Conservation (phyloP, 2,797 vertebrate genomes). For the Pelodytes ibericus region DNA sequence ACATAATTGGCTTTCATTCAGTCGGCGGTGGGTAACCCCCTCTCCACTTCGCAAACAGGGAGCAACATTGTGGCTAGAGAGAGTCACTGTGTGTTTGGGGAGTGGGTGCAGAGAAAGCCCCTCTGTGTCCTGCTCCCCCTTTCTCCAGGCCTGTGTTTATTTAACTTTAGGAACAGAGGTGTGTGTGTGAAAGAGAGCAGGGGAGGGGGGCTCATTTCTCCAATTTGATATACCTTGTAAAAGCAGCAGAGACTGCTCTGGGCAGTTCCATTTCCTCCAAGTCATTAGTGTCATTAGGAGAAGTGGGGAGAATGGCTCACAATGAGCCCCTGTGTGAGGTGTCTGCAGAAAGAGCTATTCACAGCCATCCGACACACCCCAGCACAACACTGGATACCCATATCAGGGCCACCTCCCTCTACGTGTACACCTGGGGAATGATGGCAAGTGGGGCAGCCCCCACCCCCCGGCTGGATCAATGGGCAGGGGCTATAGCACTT, state of each 20-base stretch:
- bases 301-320: constrained; percentile 21
- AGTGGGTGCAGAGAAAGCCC: constrained; percentile 46
- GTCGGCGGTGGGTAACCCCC: constrained; percentile 45
- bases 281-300: constrained; percentile 52
- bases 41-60: constrained; percentile 43
- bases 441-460: too few species aligned
- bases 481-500: too few species aligned
- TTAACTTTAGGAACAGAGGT: constrained; percentile 54
- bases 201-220: constrained; percentile 33
- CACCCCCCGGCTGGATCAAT: too few species aligned
- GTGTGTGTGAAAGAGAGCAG: constrained; percentile 36
- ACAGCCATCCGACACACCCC: constrained; percentile 23
- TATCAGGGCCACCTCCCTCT: too few species aligned
- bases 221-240: constrained; percentile 56
- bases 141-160: constrained; percentile 45
- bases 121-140: constrained; percentile 35
- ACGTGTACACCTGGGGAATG: too few species aligned
- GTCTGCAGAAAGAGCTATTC: constrained; percentile 32
- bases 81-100: constrained; percentile 46
- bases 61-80: constrained; percentile 46
- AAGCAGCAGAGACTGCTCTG: constrained; percentile 45
- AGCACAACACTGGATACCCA: not conserved
- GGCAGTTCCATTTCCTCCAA: constrained; percentile 47
- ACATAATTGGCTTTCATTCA: constrained; percentile 36
- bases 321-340: constrained; percentile 44